Base-by-base conservation (phyloP, 2,797 vertebrate genomes). In the Lagodon rhomboides region DNA sequence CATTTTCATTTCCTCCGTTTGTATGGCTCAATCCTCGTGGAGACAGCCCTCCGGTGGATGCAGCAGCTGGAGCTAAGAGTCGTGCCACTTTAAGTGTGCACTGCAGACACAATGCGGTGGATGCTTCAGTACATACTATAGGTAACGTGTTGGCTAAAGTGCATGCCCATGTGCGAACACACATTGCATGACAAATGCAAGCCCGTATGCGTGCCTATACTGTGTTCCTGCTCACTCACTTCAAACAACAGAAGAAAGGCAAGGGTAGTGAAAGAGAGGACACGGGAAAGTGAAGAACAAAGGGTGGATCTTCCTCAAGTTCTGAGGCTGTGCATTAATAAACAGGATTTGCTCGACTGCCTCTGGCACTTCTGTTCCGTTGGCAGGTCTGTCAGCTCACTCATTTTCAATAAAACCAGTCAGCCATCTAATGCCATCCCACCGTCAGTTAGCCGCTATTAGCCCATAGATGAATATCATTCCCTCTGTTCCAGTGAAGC, bases 391-490 rank as follows among this genome's bases (percentile, higher is more conserved):
- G 91, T 91, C 87, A 84, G 88, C 85, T 89, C 87, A 89, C 89
- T 93, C 91, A 82, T 91, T 94, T 93, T 89, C 91, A 91, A 92
- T 93, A 90, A 95, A 94, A 84, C 81, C 91, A 93, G 89, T 85
- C 91, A 92, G 86, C 90, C 91, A 75, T 91, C 91, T 92, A 90
- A 93, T 93, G 91, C 91, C 91, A 91, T 91, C 92, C 84, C 91
- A 88, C 91, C 88, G 89, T 91, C 91, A 92, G 91, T 95, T 94
- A 94, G 92, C 89, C 71, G 61, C 92, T 89, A 94, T 94, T 94
- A 95, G 93, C 82, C 90, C 89, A 76, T 72, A 93, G 93, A 94
- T 94, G 91, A 94, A 94, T 94, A 91, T 91, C 87, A 88, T 87
- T 93, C 90, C 88, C 86, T 89, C 81, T 82, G 88, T 93, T 94